Evolutionary conservation across 2,113 vertebrate species (phyloP), one percentile per base, ranked within the genome.

Genomic region (Haplochromis vanheusdeni): DNA sequence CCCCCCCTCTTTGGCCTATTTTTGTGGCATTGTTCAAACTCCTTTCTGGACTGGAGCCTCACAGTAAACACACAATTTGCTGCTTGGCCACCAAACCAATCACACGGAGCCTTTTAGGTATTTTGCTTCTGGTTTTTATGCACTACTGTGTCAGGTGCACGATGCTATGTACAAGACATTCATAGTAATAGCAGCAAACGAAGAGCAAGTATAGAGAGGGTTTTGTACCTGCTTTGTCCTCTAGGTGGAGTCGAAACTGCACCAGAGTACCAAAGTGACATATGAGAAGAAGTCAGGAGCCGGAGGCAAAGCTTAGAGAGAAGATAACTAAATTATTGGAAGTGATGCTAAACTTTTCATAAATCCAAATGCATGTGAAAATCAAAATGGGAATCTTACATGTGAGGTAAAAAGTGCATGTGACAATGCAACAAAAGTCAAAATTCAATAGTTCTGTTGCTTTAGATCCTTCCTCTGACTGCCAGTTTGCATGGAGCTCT

Each of bases 171-270:
- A 60, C 33, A 40, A 56, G 58, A 58, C 10, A 6, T 42, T 47
- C 42, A 40, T n/a, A 4, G 10, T 73, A 40, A 82, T 5, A 55
- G 14, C 55, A 23, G 21, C 26, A 82, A 40, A 80, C 4, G n/a
- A 60, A 55, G 3, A 3, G 21, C 45, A 14, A 4, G 9, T 6
- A 52, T 7, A 52, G 81, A 5, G 4, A 51, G 28, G 21, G 51
- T 9, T 9, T 26, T 77, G 31, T 88, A 85, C 62, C 37, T 4
- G 9, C 9, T 68, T 82, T 90, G 87, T 65, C 92, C 94, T 83
- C 83, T 91, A 89, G 94, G 42, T 89, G 92, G 93, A 6, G 82
- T 37, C 40, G 5, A 81, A 87, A 88, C 73, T 80, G 35, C 77
- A 87, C 35, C 49, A 28, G 84, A 31, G 2, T 5, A 33, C 4